Base-by-base conservation (phyloP, 2,888 invertebrate genomes). In the Parochlus steinenii region DNA sequence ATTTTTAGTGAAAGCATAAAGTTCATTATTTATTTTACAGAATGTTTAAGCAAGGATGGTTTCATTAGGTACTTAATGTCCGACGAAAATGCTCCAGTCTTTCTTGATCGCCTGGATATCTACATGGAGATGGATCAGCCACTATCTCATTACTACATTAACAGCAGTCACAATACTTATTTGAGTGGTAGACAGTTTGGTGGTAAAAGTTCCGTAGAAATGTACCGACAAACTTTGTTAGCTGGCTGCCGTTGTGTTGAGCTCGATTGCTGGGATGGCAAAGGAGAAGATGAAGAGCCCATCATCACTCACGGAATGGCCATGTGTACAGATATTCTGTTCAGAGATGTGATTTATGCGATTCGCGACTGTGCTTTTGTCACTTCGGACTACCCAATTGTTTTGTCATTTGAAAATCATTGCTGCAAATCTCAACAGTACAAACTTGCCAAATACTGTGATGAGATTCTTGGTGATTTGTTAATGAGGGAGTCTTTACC, bases 101-200 rank as follows among this genome's bases (percentile, higher is more conserved):
- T 98, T 63, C 67, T 98, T 45, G 98, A 98, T 61, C 71, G 95
- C n/a, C 64, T 97, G 46, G 95, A 95, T 55, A 82, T 87, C 50
- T 92, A 92, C 52, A 85, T 83, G 85, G 97, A 98, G 45, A 97
- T 99, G 98, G 97, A 98, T 56, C 93, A 97, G 55, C 86, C 98
- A 0, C 58, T 99, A 36, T 79, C 90, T 6, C 97, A 98, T 56
- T 98, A 99, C 63, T 98, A 95, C 63, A 98, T 98, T 52, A 98
- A 99, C 67, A 93, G 92, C 40, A 92, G 90, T 41, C 93, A 93
- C 58, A 93, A 93, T 57, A 95, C 93, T 10, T 93, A 93, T 58
- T 64, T 93, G 42, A 77, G 76, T 17, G 93, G 93, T 1, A 62
- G 97, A 41, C 98, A 99, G 65, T 98, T 98, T 56, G 97, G 97